Evolutionary conservation across 2,113 vertebrate species (phyloP), one percentile per base, ranked within the genome.

Genomic region (Ammodytes marinus): DNA sequence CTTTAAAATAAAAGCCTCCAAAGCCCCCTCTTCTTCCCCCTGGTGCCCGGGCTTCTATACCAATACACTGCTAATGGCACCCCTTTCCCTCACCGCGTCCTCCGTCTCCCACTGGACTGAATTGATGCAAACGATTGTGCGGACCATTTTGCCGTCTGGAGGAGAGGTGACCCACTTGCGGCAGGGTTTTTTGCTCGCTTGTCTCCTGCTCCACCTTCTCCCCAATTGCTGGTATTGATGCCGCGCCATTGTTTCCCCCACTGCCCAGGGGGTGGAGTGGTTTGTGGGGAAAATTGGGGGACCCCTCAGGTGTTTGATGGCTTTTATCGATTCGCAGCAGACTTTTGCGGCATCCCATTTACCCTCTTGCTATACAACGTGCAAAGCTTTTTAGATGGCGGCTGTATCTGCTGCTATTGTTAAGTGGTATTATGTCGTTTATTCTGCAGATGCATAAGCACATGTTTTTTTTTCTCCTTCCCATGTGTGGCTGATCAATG

Each of bases 141-240:
- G 53, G 49, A 69, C 84, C 90, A 87, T 90, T 94, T 95, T 94
- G 88, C 85, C 65, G 91, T 89, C 88, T 92, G 86, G 85, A 89
- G 76, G 85, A 91, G 91, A 87, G 86, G 85, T 90, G 91, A 91
- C 88, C 90, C 86, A 69, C 92, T 90, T 88, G 82, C 63, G 60
- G 81, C 63, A 60, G 81, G 81, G 61, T 86, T 27, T 27, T 27
- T 88, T 68, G 82, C 77, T 82, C 19, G 52, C 80, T 27, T 64
- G 79, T 86, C 77, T 88, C 65, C 75, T 80, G 65, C 81, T 82
- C 87, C 89, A 65, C 77, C 88, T 87, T 89, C 73, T 83, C 71
- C 27, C 69, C 91, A 94, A 94, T 95, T 94, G 94, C 91, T 92
- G 93, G 93, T 95, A 95, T 95, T 95, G 94, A 94, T 91, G 94